Evolutionary conservation across 2,888 invertebrate species (phyloP).

Genomic region (Andrena trimmerana): DNA sequence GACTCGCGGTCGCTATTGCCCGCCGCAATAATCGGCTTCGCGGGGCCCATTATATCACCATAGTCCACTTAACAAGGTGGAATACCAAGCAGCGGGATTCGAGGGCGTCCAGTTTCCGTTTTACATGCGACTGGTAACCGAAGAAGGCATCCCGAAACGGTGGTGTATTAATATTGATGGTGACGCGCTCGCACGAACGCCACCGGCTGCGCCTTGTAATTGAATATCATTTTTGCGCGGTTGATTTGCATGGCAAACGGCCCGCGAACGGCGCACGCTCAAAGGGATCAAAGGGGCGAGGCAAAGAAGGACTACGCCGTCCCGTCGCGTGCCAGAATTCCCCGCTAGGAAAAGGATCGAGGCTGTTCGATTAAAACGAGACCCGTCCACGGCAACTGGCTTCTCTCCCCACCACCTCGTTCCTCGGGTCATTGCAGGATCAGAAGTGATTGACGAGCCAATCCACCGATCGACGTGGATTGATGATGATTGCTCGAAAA

Average conservation of each 20-base stretch:
- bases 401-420: neutral
- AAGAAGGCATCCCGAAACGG: constrained; percentile 9
- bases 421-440: neutral
- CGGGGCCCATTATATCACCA: too few species aligned
- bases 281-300: constrained; percentile 7
- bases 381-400: neutral
- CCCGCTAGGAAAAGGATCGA: neutral
- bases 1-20: constrained; percentile 3
- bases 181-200: constrained; percentile 17
- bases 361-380: neutral
- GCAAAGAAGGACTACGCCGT: neutral
- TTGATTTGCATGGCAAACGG: constrained; percentile 34
- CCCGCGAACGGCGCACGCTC: neutral
- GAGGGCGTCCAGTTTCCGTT: neutral
- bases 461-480: neutral
- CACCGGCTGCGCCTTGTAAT: constrained; percentile 6
- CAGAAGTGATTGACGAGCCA: neutral
- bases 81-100: constrained; percentile 1
- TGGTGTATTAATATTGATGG: constrained; percentile 40
- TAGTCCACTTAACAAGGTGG: neutral
- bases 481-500: neutral
- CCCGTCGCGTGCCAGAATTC: neutral
- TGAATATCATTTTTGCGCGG: constrained; percentile 28
- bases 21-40: neutral
- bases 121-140: neutral